Percentiles rank a stretch among this genome's conserved stretches.
phyloP scores from a whole-genome alignment of 2,888 invertebrate species.

The Mantis religiosa region DNA sequence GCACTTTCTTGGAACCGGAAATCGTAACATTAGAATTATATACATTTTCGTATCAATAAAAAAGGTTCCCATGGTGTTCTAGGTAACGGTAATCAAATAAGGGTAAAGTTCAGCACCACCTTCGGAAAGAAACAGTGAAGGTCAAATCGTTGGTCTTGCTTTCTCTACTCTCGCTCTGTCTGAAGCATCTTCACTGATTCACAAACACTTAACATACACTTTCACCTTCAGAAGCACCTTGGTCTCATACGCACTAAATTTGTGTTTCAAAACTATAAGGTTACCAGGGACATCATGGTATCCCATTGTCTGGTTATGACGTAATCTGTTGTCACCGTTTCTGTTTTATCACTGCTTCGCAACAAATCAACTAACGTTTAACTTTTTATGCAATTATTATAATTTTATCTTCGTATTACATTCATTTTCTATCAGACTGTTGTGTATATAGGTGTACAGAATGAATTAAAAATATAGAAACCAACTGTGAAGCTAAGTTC shows the following conservation, averaged over 20 bases:
- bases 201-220: background rate
- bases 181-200: background rate
- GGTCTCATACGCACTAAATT: background rate
- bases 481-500: no score
- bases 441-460: no score
- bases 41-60: background rate
- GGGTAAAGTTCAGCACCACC: background rate
- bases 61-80: background rate
- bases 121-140: background rate
- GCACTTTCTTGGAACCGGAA: background rate
- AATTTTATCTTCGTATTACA: no score
- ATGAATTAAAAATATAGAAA: no score
- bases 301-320: no score
- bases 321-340: no score
- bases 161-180: background rate
- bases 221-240: background rate
- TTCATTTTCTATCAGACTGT: no score
- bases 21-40: background rate
- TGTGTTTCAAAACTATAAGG: no score
- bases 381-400: no score
- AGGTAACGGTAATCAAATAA: background rate
- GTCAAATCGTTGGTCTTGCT: background rate
- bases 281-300: no score
- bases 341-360: no score
- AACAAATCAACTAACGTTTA: no score